A percentile compares a stretch with the other conserved stretches of the same genome.
phyloP scores from a whole-genome alignment of 1,140 invertebrate species.

The Trachymyrmex cornetzi region DNA sequence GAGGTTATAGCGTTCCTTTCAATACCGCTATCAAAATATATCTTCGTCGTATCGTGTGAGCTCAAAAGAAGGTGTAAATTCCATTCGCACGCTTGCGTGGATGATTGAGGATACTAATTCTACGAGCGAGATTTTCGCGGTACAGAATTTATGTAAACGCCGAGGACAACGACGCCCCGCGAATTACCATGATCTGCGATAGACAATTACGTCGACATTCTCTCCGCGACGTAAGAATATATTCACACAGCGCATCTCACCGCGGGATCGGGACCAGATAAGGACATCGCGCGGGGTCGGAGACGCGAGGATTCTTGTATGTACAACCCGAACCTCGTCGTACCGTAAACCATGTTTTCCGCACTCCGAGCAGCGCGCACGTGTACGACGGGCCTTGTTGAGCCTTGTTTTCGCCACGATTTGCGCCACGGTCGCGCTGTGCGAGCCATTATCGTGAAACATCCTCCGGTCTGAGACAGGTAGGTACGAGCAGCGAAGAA shows the following conservation, averaged over 20 bases:
- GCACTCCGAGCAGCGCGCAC: neutral
- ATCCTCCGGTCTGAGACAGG: constrained; percentile 60
- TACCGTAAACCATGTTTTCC: constrained; percentile 65
- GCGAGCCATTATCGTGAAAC: constrained; percentile 70
- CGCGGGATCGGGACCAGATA: constrained; percentile 22
- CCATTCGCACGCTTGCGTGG: constrained; percentile 5
- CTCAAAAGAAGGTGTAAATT: constrained; percentile 26
- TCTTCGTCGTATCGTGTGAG: constrained; percentile 7
- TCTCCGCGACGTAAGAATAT: neutral
- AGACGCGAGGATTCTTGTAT: constrained; percentile 7
- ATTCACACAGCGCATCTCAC: neutral
- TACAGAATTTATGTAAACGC: neutral
- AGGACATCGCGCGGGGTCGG: neutral
- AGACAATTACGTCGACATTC: constrained; percentile 30
- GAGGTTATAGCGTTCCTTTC: neutral
- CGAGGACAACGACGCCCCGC: neutral
- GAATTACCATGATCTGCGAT: constrained; percentile 27
- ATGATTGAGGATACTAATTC: constrained; percentile 44
- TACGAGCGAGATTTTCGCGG: neutral
- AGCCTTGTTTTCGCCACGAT: constrained; percentile 65
- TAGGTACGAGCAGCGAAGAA: constrained; percentile 41
- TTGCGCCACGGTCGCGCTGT: constrained; percentile 60
- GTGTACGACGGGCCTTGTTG: constrained; percentile 54
- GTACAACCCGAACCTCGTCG: constrained; percentile 26
- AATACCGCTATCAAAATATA: constrained; percentile 31